Base-by-base conservation (phyloP, 2,888 invertebrate species). In the Nomada fabriciana region DNA sequence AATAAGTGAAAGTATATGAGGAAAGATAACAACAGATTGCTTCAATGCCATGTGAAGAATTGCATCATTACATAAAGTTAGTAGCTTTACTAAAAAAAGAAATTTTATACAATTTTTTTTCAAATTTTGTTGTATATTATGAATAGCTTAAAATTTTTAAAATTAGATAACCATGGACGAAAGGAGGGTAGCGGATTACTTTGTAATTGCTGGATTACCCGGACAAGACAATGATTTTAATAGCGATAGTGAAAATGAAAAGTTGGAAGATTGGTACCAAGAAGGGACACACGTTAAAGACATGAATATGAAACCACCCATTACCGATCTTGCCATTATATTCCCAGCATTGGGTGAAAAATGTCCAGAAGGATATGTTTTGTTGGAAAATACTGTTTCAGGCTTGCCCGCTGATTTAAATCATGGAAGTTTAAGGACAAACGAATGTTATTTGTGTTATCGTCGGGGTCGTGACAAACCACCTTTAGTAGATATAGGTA, bases 401-500 rank as follows among this genome's bases (percentile, higher is more conserved):
- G 98, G 99, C 0, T 95, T 98, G 87, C 96, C 97, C 29, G 99
- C 99, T 0, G 98, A 99, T 94, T 95, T 99, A 83, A 99, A 99
- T 94, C 98, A 99, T 96, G 99, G 99, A 50, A 99, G 98, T 88
- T 95, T 99, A 91, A 96, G 99, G 59, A 98, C 98, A 80, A 97
- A 97, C 9, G 98, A 98, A 93, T 98, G 99, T 93, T 99, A 96
- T 94, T 95, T 99, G 75, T 99, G 99, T 94, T 98, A 96, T 94
- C 95, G 97, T 85, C 95, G 99, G 78, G 99, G 99, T 47, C 95
- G 98, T 89, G 98, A 99, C 93, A 98, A 98, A 91, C 98, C 99
- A 70, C 99, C 99, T 11, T 96, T 99, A 82, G 98, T 99, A 67
- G 99, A 99, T 94, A 98, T 99, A 91, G 99, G 99, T 98, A 95